Base-by-base conservation (phyloP, 1,140 invertebrate genomes). In the Tachypleus tridentatus region DNA sequence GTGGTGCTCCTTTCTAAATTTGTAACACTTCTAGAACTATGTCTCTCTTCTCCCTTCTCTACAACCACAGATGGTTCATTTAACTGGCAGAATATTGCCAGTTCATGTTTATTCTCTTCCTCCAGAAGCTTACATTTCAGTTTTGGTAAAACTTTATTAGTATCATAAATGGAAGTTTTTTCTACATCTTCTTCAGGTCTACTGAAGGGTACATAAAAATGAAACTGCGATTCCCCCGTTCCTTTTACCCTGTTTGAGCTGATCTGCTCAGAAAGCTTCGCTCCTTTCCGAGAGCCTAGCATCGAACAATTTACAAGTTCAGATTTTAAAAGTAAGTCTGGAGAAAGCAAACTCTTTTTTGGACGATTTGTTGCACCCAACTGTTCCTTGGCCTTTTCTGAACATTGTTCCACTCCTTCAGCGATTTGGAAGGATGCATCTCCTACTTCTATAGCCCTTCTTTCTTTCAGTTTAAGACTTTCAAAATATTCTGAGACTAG, bases 11-110 rank as follows among this genome's bases (percentile, higher is more conserved):
- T 92, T 74, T 93, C 94, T 68, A 95, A 80, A 74, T 88, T 94
- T 75, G 86, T 92, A 73, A 96, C 94, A 77, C 90, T 93, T 61
- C 91, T 91, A 51, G 90, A 93, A 74, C 90, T 93, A 60, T 88
- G 85, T n/a, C 91, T 62, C 65, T 94, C 94, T 72, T 91, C 89
- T 64, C 90, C 87, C 4, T 78, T 80, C 64, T 77, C 72, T 54
- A 1, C 1, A 29, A 29, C 29, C 29, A 29, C 29, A 29, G 29
- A 29, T 29, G 29, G 48, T 65, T 59, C 4, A 59, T 59, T 49
- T 65, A 58, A 51, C 61, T 60, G 4, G 58, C 64, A 9, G 60
- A 64, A 6, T 64, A 10, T 9, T 54, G 59, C 6, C 57, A 59
- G 48, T 29, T 29, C 29, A 29, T 29, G 29, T 29, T 29, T 29